Conservation (phyloP, 2,113 vertebrate genomes). For the Centropus unirufus region DNA sequence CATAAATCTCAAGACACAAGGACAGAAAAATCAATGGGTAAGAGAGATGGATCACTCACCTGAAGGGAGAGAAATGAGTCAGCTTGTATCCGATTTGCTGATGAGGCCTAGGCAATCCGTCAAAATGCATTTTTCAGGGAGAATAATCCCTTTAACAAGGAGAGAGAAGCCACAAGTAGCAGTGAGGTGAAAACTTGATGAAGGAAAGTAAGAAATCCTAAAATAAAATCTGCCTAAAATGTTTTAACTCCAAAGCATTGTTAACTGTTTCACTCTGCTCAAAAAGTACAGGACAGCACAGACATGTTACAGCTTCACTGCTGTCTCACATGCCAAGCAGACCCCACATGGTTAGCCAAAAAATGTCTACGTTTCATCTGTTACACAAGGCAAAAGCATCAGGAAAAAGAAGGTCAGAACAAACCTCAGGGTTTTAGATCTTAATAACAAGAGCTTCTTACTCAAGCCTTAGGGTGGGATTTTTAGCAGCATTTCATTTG, state of each 20-base stretch:
- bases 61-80: not conserved
- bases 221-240: not conserved
- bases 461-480: not conserved
- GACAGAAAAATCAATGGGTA: slow-evolving; percentile 67
- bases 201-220: not conserved
- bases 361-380: not conserved
- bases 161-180: not conserved
- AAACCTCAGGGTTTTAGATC: not conserved
- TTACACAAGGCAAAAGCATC: not conserved
- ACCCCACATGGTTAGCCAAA: not conserved
- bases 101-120: not conserved
- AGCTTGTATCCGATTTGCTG: not conserved
- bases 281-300: not conserved
- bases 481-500: not conserved
- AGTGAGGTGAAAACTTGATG: not conserved
- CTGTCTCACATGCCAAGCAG: not conserved
- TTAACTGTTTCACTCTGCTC: not conserved
- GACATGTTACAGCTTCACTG: not conserved
- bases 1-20: slow-evolving; percentile 61
- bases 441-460: not conserved
- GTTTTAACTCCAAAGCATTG: not conserved
- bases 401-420: not conserved
- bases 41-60: slow-evolving; percentile 38
- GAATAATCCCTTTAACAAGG: not conserved
- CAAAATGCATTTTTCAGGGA: slow-evolving; percentile 4